Conservation (phyloP, 2,888 invertebrate genomes). For the Acleris literana region DNA sequence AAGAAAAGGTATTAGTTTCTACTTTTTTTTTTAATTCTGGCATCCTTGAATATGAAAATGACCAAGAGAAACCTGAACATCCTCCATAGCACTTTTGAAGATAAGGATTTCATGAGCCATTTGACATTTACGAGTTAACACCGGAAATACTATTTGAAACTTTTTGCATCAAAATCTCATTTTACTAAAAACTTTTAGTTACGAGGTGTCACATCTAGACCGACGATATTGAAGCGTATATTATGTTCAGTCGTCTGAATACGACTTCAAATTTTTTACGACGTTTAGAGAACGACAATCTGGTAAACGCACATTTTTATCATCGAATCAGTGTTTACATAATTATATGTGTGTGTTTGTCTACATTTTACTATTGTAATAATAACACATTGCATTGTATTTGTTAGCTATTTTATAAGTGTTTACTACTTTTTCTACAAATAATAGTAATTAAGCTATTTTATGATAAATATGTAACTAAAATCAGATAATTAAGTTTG, state of each 20-base stretch:
- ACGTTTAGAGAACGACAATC: background rate
- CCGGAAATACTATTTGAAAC: no score
- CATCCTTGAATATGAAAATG: no score
- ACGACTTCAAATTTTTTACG: background rate
- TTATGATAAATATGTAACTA: slow-evolving; percentile 2
- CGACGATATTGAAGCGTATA: no score
- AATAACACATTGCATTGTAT: slow-evolving; percentile 37
- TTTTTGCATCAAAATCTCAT: no score
- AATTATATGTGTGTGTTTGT: slow-evolving; percentile 2
- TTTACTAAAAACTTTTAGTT: no score
- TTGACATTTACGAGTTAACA: no score
- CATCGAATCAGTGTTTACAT: slow-evolving; percentile 44
- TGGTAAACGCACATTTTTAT: slow-evolving; percentile 42
- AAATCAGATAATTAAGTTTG: background rate
- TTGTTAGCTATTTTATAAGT: slow-evolving; percentile 39
- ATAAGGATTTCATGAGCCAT: no score
- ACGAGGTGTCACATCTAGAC: no score
- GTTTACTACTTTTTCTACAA: slow-evolving; percentile 38
- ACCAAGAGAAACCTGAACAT: no score
- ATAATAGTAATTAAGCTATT: slow-evolving; percentile 13
- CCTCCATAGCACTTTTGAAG: no score
- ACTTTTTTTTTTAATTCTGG: no score
- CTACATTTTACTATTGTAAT: slow-evolving; percentile 32
- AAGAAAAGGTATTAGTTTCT: no score
- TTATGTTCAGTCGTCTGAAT: slow-evolving; percentile 1